Evolutionary conservation across 2,888 invertebrate species (phyloP).

Genomic region (Epinotia nisella): DNA sequence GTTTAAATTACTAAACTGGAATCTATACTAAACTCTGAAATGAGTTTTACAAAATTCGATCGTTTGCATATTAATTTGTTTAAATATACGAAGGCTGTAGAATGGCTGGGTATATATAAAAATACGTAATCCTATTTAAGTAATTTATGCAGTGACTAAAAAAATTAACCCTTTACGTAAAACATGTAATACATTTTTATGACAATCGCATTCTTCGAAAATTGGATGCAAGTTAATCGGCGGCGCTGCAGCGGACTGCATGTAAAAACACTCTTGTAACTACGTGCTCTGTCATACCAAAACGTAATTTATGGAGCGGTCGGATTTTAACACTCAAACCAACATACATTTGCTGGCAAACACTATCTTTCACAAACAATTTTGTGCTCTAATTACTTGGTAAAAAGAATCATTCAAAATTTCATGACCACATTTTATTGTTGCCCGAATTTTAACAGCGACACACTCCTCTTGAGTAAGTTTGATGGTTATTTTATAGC

Average conservation of each 20-base stretch:
- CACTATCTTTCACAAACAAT: slow-evolving; percentile 42
- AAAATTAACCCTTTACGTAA: slow-evolving; percentile 7
- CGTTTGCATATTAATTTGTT: no score
- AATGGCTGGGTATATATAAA: neutral
- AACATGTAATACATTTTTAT: slow-evolving; percentile 30
- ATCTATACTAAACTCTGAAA: no score
- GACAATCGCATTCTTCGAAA: slow-evolving; percentile 32
- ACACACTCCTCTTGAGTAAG: slow-evolving; percentile 71
- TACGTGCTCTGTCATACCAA: slow-evolving; percentile 77
- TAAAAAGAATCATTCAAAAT: slow-evolving; percentile 40
- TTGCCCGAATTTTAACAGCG: slow-evolving; percentile 63
- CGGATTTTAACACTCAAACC: slow-evolving; percentile 59
- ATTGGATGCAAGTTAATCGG: slow-evolving; percentile 59
- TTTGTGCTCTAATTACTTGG: slow-evolving; percentile 49
- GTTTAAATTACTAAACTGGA: no score
- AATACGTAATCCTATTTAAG: neutral
- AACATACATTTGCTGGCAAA: slow-evolving; percentile 44
- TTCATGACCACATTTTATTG: slow-evolving; percentile 40
- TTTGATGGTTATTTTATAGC: slow-evolving; percentile 83
- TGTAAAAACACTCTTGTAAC: slow-evolving; percentile 72
- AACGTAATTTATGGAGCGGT: slow-evolving; percentile 77
- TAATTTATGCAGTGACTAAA: slow-evolving; percentile 1
- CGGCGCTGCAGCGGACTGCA: slow-evolving; percentile 64
- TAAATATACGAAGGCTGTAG: neutral
- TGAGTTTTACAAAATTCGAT: no score